These are phyloP conservation scores for Gymnopithys bicolor DNA, from an alignment of 2,797 vertebrate genomes.

Conservation along the genomic window DNA sequence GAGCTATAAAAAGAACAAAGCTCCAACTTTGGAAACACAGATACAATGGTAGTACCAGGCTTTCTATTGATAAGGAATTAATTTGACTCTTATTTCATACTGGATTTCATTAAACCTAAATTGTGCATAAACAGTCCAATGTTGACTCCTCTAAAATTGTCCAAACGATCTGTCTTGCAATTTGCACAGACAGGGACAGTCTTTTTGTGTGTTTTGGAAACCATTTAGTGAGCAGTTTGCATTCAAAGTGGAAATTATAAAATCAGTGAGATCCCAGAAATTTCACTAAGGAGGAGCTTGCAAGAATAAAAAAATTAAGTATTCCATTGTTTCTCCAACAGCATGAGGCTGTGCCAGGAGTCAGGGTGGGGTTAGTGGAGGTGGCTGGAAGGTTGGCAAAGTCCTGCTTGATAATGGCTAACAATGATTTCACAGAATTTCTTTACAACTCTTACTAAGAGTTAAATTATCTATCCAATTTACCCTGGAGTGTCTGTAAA, in stretches of 20 bases:
- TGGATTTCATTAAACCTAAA: neutral
- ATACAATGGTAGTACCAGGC: neutral
- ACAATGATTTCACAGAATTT: neutral
- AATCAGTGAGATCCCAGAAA: neutral
- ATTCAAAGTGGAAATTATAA: neutral
- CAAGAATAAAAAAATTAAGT: neutral
- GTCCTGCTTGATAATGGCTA: neutral
- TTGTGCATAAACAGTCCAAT: neutral
- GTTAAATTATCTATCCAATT: neutral
- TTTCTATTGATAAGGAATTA: neutral
- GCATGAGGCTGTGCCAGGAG: neutral
- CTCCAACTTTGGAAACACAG: neutral
- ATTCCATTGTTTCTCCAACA: neutral
- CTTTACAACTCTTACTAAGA: neutral
- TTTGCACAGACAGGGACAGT: neutral
- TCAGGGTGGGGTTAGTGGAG: neutral
- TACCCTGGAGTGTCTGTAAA: neutral
- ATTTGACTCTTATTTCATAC: neutral
- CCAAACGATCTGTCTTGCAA: neutral
- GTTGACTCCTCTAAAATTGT: neutral
- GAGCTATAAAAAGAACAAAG: neutral
- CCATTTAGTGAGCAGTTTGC: neutral
- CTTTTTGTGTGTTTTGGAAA: neutral
- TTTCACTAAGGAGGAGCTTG: neutral
- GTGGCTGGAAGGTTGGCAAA: neutral